Evolutionary conservation across 2,113 vertebrate species (phyloP).

Genomic region (Epinephelus lanceolatus): DNA sequence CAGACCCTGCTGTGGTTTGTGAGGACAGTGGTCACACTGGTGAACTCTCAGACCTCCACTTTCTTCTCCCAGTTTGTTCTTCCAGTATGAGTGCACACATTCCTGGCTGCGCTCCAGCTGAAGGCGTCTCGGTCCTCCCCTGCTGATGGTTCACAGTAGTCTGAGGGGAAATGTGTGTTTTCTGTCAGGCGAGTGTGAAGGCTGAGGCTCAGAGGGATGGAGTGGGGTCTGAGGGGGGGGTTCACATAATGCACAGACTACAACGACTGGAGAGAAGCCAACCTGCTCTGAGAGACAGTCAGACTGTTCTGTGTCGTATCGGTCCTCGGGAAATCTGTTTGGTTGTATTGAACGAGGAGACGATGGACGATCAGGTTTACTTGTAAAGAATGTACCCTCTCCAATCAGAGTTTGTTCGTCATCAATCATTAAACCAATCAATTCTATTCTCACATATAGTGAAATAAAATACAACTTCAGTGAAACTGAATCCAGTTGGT

Average conservation of each 20-base stretch:
- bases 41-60: neutral
- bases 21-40: neutral
- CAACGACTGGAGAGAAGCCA: constrained; percentile 4
- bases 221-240: neutral
- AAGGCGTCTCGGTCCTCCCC: constrained; percentile 10
- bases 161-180: constrained; percentile 68
- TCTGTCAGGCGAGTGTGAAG: constrained; percentile 74
- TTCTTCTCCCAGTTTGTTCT: neutral
- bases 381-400: no score
- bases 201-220: constrained; percentile 17
- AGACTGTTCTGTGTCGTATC: neutral
- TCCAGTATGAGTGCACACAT: constrained; percentile 55
- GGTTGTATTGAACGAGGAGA: neutral
- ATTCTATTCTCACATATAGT: no score
- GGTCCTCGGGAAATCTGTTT: neutral
- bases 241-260: constrained; percentile 24
- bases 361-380: neutral
- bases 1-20: no score
- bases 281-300: neutral
- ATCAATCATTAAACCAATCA: no score
- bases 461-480: no score
- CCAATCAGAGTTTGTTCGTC: no score
- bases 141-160: constrained; percentile 62
- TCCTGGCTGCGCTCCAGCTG: constrained; percentile 34
- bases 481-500: no score